Evolutionary conservation across 2,888 invertebrate species (phyloP).

Genomic region (Plagiodera versicolora): DNA sequence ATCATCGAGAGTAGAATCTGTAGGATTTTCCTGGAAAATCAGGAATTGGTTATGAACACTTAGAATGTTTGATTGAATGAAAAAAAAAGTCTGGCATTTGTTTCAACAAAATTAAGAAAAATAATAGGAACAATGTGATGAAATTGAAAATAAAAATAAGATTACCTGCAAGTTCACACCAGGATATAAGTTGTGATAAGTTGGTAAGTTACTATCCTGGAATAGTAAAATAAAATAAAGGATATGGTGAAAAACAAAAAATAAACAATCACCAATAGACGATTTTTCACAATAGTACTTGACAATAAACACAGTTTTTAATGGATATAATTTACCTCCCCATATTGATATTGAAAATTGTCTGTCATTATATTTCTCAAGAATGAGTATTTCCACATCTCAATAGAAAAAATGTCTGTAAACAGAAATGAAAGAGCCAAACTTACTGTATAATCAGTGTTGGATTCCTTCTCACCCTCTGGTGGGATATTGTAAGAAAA

Average conservation of each 20-base stretch:
- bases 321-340: no score
- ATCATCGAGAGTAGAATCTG: conserved; percentile 32
- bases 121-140: conserved; percentile 1
- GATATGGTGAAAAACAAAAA: no score
- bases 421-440: background rate
- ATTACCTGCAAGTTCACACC: conserved; percentile 58
- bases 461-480: conserved; percentile 64
- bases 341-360: no score
- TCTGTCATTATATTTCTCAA: no score
- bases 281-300: no score
- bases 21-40: conserved; percentile 33
- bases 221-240: conserved; percentile 51
- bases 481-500: conserved; percentile 72
- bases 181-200: conserved; percentile 72
- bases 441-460: conserved; percentile 62
- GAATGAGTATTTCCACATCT: no score
- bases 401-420: no score
- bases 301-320: no score
- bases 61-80: background rate
- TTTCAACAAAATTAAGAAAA: background rate
- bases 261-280: no score
- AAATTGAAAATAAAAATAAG: conserved; percentile 27
- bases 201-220: conserved; percentile 70
- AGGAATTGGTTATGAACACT: conserved; percentile 1
- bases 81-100: no score